phyloP scores from a whole-genome alignment of 2,113 vertebrate species.

The Malurus cyaneus region DNA sequence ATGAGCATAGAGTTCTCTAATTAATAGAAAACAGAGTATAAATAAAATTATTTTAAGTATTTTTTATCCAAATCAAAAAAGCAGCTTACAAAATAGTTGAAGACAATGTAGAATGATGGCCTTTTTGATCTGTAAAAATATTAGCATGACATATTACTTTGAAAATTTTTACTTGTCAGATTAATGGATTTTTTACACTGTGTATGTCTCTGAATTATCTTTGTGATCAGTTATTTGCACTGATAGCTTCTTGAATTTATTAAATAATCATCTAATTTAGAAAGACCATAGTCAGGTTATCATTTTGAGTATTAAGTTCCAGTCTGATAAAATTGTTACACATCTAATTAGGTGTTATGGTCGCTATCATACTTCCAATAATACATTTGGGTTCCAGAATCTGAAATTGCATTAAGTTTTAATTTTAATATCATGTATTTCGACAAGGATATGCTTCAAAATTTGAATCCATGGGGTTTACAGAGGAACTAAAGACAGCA shows the following conservation, averaged over 20 bases:
- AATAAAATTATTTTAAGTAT: neutral
- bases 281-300: neutral
- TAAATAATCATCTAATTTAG: neutral
- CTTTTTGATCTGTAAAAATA: neutral
- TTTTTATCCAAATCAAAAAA: neutral
- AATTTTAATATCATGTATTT: neutral
- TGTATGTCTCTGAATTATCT: neutral
- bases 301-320: neutral
- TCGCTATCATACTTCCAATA: neutral
- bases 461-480: neutral
- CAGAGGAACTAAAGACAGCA: neutral
- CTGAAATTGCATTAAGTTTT: neutral
- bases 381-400: neutral
- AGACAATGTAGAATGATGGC: neutral
- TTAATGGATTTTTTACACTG: neutral
- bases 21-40: neutral
- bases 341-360: neutral
- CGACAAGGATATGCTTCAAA: neutral
- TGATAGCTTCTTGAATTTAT: neutral
- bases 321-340: neutral
- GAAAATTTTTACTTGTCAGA: neutral
- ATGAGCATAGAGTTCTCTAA: neutral
- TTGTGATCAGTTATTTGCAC: neutral
- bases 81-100: neutral
- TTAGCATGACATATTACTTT: neutral